Conservation (phyloP, 2,888 invertebrate genomes). For the Macrostomum cliftonense region DNA sequence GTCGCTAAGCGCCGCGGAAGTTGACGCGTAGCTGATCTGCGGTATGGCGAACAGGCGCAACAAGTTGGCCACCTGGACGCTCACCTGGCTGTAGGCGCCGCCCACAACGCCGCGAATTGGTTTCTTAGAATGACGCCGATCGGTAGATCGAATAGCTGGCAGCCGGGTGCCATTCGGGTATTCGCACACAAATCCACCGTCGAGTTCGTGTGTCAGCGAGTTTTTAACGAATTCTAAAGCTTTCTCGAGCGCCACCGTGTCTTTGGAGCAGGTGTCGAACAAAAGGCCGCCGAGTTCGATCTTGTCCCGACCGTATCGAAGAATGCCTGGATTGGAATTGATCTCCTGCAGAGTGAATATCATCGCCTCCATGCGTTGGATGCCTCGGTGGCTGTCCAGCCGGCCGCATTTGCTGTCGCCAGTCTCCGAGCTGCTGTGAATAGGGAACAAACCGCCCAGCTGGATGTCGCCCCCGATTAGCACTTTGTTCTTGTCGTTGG, state of each 20-base stretch:
- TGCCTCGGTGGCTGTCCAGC: slow-evolving; percentile 37
- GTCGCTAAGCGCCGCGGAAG: slow-evolving; percentile 52
- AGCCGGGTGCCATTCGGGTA: too few species aligned
- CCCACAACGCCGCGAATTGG: slow-evolving; percentile 48
- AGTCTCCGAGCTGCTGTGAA: slow-evolving; percentile 40
- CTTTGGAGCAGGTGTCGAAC: slow-evolving; percentile 45
- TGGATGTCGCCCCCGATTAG: slow-evolving; percentile 39
- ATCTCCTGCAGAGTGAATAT: slow-evolving; percentile 45
- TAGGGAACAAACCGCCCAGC: slow-evolving; percentile 45
- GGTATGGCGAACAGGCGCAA: slow-evolving; percentile 52
- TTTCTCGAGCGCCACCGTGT: slow-evolving; percentile 45
- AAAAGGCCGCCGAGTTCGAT: slow-evolving; percentile 42
- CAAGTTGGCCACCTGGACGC: slow-evolving; percentile 51
- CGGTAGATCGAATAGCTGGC: neutral
- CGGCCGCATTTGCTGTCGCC: slow-evolving; percentile 36
- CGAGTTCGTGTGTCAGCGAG: too few species aligned
- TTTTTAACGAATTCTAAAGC: slow-evolving; percentile 40
- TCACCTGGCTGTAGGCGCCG: slow-evolving; percentile 51
- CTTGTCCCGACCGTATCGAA: slow-evolving; percentile 27
- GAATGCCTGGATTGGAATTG: slow-evolving; percentile 39
- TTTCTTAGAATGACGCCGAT: slow-evolving; percentile 12
- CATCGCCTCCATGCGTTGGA: slow-evolving; percentile 47
- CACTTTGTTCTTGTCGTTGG: too few species aligned
- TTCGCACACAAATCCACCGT: too few species aligned
- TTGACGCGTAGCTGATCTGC: slow-evolving; percentile 51